Evolutionary conservation across 2,113 vertebrate species (phyloP).

Genomic region (Gavia stellata): DNA sequence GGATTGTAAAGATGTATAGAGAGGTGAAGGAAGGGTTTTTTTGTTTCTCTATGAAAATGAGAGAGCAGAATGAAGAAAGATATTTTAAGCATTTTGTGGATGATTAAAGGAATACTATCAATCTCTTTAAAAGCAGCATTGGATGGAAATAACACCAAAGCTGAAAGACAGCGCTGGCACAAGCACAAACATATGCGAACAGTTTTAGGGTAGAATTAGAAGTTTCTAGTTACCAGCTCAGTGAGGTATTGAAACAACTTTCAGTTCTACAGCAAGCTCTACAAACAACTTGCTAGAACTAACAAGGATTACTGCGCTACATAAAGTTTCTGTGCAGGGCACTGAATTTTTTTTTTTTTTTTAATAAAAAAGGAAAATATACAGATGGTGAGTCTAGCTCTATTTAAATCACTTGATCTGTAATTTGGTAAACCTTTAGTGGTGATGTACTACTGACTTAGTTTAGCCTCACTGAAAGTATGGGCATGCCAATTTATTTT

Average conservation of each 20-base stretch:
- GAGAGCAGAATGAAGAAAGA: not conserved
- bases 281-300: not conserved
- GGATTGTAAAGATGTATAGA: accelerated
- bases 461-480: not conserved
- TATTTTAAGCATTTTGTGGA: not conserved
- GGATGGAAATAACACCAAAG: not conserved
- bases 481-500: not conserved
- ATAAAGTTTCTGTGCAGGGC: not conserved
- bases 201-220: not conserved
- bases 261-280: not conserved
- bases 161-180: not conserved
- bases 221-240: not conserved
- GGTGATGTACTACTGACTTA: not conserved
- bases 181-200: not conserved
- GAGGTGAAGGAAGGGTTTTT: not conserved
- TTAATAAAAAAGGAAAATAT: not conserved
- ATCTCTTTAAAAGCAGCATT: not conserved
- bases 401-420: not conserved
- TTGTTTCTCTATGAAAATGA: not conserved
- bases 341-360: not conserved
- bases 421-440: not conserved
- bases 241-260: not conserved
- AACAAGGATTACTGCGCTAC: not conserved
- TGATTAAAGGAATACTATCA: not conserved
- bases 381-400: too few relatives aligned